These are phyloP conservation scores for Eptatretus burgeri DNA, from an alignment of 2,113 vertebrate genomes.

Conservation along the genomic window DNA sequence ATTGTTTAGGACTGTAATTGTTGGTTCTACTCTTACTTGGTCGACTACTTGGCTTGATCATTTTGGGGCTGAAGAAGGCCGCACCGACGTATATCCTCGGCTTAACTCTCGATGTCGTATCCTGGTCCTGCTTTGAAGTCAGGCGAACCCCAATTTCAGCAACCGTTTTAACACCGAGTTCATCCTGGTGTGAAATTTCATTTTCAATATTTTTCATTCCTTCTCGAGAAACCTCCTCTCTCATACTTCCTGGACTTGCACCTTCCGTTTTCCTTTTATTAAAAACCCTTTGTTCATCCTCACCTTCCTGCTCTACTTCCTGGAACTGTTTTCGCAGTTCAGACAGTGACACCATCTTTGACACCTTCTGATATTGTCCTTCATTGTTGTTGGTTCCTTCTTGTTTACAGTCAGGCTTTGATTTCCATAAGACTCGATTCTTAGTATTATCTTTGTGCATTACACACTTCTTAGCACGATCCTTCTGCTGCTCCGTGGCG, in stretches of 20 bases:
- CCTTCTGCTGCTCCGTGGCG: too few relatives aligned
- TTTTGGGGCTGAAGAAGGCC: slow-evolving; percentile 4
- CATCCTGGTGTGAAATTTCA: not conserved
- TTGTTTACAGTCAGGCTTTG: too few relatives aligned
- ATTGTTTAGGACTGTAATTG: not conserved
- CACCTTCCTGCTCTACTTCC: slow-evolving; percentile 2
- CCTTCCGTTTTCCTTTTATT: not conserved
- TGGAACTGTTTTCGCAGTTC: slow-evolving; percentile 6
- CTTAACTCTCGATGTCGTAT: not conserved
- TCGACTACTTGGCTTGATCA: not conserved
- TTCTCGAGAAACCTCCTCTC: not conserved
- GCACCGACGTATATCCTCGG: not conserved
- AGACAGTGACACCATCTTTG: not conserved
- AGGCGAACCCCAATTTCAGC: not conserved
- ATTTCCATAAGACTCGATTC: too few relatives aligned
- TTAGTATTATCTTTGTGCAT: too few relatives aligned
- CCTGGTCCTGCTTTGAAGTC: not conserved
- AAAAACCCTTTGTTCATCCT: not conserved
- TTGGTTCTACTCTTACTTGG: not conserved
- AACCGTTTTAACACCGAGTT: not conserved
- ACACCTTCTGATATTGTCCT: too few relatives aligned
- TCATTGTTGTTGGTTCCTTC: too few relatives aligned
- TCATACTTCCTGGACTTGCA: not conserved
- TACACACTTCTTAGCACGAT: too few relatives aligned
- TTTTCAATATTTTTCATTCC: not conserved